A percentile compares a stretch with the other conserved stretches of the same genome.
Conservation (phyloP, 1,140 invertebrate genomes). For the Drosophila elegans region DNA sequence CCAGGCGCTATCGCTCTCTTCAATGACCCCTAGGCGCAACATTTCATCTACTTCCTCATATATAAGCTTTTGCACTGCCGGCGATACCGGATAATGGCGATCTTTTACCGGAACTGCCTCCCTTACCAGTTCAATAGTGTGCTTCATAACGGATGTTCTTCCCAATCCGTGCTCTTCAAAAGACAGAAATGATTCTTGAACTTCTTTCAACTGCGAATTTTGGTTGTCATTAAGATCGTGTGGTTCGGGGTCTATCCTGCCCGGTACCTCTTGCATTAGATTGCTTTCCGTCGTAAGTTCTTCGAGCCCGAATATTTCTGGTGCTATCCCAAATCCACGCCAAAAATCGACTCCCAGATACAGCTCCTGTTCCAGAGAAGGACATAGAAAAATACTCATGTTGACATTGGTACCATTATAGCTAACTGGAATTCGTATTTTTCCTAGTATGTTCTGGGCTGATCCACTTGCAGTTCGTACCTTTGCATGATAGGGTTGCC, state of each 20-base stretch:
- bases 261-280: background rate
- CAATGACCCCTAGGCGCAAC: background rate
- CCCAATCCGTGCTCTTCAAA: background rate
- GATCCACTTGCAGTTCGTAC: background rate
- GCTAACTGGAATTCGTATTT: background rate
- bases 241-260: background rate
- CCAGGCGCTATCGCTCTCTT: slow-evolving; percentile 2
- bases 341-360: slow-evolving; percentile 5
- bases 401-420: background rate
- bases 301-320: background rate
- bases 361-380: background rate
- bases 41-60: slow-evolving; percentile 3
- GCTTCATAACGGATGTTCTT: background rate
- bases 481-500: background rate
- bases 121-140: background rate
- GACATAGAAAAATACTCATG: background rate
- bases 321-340: background rate
- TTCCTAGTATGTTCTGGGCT: background rate
- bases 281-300: background rate
- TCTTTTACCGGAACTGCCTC: background rate
- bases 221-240: background rate
- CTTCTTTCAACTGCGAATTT: background rate
- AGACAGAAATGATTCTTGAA: background rate
- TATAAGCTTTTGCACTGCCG: background rate
- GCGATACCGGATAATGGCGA: background rate